Evolutionary conservation across 2,888 invertebrate genomes (phyloP), one percentile per base, ranked within the genome.

Genomic region (Dusona sp.): DNA sequence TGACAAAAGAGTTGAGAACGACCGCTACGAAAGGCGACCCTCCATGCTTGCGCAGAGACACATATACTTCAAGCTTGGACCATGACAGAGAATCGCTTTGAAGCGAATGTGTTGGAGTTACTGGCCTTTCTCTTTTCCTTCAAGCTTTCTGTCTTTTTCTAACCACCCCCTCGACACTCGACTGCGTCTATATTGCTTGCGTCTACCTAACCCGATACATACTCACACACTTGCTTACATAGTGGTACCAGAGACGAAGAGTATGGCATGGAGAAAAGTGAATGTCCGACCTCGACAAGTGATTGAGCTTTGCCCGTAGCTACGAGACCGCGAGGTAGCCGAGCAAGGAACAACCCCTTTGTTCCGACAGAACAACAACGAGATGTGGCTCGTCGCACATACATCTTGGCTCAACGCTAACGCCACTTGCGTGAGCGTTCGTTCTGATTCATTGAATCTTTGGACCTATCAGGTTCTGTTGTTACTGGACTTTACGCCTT

Each of bases 131-230:
- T 57, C 36, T 78, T 81, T 85, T 73, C 54, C 61, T 79, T 81
- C 68, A 54, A 73, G 84, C 45, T 81, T 65, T 74, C 82, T 64
- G 38, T 77, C 45, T 95, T 95, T 95, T 95, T 95, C 83, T 38
- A 61, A 74, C 68, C 65, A 67, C 22, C 67, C 65, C 42, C 79
- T 75, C 77, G 68, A 13, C 51, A 45, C 79, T 87, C 65, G 79
- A 68, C 70, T 81, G 68, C 36, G 83, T 85, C 80, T 88, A 73
- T 36, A 54, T 61, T 70, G 82, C 77, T 78, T 70, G 75, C 25
- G 73, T 80, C 64, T 51, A 72, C 61, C 61, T 29, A 74, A 54
- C 54, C 42, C 54, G 51, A 80, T 64, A 70, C 25, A 54, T 42
- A 78, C 42, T 33, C 29, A 11, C 11, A 54, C 33, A 42, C n/a